These are phyloP conservation scores for Apoderus coryli DNA, from an alignment of 2,888 invertebrate species.

Conservation along the genomic window DNA sequence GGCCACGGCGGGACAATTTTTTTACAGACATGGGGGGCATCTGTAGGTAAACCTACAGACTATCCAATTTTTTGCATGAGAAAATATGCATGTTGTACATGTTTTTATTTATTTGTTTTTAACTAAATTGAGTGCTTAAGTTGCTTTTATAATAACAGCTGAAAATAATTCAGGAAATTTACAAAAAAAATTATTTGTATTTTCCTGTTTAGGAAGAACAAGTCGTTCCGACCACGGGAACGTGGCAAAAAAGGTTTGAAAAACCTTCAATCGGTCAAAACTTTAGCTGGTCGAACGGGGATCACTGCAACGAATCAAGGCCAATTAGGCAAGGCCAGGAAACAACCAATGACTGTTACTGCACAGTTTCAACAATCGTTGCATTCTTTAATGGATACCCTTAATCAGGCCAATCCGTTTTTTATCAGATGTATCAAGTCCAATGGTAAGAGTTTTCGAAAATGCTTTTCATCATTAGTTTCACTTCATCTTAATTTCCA, in stretches of 20 bases:
- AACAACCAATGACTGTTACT: conserved; percentile 84
- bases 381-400: conserved; percentile 81
- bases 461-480: conserved; percentile 9
- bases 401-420: conserved; percentile 78
- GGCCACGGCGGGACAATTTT: no score
- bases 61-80: no score
- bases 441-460: no score
- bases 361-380: conserved; percentile 91
- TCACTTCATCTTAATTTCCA: conserved; percentile 7
- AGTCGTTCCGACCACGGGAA: conserved; percentile 78
- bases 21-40: no score
- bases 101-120: no score
- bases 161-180: no score
- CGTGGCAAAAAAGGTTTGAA: conserved; percentile 76
- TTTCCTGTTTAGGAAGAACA: conserved; percentile 61
- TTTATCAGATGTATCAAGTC: conserved; percentile 91
- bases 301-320: conserved; percentile 38
- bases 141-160: no score
- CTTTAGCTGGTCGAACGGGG: conserved; percentile 62
- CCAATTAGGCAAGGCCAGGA: conserved; percentile 49
- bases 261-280: conserved; percentile 84
- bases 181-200: no score
- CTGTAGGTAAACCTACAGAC: no score
- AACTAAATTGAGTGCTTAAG: no score
- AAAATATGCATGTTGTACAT: no score